Percentiles rank a stretch among this genome's conserved stretches.
Conservation (phyloP, 2,797 vertebrate species). For the Todus mexicanus region DNA sequence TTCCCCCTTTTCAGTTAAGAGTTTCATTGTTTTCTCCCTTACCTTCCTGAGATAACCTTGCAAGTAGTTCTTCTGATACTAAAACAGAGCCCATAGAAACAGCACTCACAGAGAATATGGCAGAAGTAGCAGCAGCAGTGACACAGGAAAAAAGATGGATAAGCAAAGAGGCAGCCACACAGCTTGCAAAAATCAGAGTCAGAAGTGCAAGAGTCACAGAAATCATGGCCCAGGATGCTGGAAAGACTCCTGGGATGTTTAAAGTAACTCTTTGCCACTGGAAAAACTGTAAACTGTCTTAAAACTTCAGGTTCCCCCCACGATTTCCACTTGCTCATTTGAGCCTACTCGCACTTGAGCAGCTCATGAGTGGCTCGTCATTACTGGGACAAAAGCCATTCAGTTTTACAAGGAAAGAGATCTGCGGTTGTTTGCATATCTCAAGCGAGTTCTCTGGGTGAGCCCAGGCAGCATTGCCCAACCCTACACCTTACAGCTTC, state of each 20-base stretch:
- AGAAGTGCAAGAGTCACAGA: background rate
- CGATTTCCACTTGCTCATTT: background rate
- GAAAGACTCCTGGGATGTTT: background rate
- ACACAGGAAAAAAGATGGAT: fast-evolving
- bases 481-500: background rate
- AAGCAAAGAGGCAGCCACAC: background rate
- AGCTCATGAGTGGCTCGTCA: background rate
- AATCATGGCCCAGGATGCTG: background rate
- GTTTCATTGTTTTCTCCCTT: background rate
- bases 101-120: background rate
- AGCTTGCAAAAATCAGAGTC: background rate
- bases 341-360: background rate
- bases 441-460: background rate
- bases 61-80: background rate
- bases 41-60: background rate
- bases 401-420: background rate
- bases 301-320: background rate
- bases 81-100: background rate
- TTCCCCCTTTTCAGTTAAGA: background rate
- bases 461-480: background rate
- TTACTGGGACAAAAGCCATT: background rate
- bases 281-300: background rate
- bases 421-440: background rate
- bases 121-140: background rate
- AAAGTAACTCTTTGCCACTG: background rate